Evolutionary conservation across 37 sponge, comb jelly and placozoan genomes (phyloP).

Genomic region (Amphimedon queenslandica): DNA sequence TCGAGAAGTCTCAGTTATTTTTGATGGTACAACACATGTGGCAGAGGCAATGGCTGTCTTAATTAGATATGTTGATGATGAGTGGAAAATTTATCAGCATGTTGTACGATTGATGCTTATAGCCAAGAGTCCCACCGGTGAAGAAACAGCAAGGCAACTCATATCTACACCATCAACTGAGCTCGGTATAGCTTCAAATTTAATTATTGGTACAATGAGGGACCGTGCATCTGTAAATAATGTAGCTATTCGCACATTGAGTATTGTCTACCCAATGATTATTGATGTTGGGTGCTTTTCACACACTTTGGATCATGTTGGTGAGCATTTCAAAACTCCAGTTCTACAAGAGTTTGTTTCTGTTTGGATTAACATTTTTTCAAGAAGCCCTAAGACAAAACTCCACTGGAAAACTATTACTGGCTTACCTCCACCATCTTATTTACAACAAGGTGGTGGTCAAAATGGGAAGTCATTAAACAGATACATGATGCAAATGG

Average conservation of each 20-base stretch:
- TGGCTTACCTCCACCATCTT: too few species aligned
- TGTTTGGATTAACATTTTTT: too few species aligned
- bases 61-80: too few species aligned
- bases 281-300: constrained; percentile 11
- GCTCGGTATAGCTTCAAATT: too few species aligned
- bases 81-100: constrained; percentile 6
- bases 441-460: constrained; percentile 26
- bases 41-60: constrained; percentile 38
- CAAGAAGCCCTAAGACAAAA: too few species aligned
- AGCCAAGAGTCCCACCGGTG: constrained; percentile 22
- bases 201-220: constrained; percentile 14
- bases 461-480: constrained; percentile 23
- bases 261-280: constrained; percentile 4
- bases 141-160: too few species aligned
- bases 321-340: constrained; percentile 24
- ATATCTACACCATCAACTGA: too few species aligned
- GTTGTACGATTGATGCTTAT: constrained; percentile 22
- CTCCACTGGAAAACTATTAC: too few species aligned
- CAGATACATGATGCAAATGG: constrained; percentile 15
- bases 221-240: too few species aligned
- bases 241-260: constrained; percentile 21
- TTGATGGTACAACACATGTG: constrained; percentile 26
- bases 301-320: constrained; percentile 45
- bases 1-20: too few species aligned
- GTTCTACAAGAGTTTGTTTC: constrained; percentile 26